Evolutionary conservation across 1,140 invertebrate species (phyloP).

Genomic region (Dryas iulia): DNA sequence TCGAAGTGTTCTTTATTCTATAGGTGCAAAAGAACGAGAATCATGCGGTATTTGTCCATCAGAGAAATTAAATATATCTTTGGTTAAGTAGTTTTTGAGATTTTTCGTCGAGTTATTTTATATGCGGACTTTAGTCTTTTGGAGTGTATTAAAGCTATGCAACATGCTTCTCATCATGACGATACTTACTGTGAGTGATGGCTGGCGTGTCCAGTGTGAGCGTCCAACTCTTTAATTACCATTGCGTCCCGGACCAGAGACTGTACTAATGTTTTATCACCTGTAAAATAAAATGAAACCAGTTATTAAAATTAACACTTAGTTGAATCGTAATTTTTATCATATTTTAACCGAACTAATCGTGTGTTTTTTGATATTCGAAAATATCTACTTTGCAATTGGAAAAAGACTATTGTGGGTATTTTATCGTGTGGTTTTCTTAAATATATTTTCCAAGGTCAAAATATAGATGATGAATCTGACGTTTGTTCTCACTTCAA

Average conservation of each 20-base stretch:
- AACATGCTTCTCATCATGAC: conserved; percentile 29
- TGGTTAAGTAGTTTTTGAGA: not conserved
- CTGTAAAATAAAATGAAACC: conserved; percentile 63
- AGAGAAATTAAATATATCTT: not conserved
- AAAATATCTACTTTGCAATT: too few species aligned
- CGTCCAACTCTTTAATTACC: conserved; percentile 88
- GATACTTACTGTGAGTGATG: conserved; percentile 73
- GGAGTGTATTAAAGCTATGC: conserved; percentile 11
- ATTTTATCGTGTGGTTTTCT: too few species aligned
- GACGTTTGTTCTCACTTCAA: too few species aligned
- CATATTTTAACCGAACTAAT: too few species aligned
- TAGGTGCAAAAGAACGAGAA: conserved; percentile 19
- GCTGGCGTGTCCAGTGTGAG: conserved; percentile 78
- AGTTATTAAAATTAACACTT: too few species aligned
- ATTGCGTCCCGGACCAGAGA: conserved; percentile 91
- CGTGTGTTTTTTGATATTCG: too few species aligned
- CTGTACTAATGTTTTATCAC: conserved; percentile 91
- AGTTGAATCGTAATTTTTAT: too few species aligned
- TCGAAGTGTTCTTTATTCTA: conserved; percentile 29
- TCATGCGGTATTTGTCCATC: conserved; percentile 26
- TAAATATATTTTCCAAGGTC: too few species aligned
- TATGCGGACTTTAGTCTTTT: conserved; percentile 8
- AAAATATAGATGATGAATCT: too few species aligned
- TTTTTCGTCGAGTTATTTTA: conserved; percentile 5
- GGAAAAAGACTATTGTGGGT: too few species aligned